phyloP scores from a whole-genome alignment of 1,140 invertebrate species.

The Bombyx mandarina region DNA sequence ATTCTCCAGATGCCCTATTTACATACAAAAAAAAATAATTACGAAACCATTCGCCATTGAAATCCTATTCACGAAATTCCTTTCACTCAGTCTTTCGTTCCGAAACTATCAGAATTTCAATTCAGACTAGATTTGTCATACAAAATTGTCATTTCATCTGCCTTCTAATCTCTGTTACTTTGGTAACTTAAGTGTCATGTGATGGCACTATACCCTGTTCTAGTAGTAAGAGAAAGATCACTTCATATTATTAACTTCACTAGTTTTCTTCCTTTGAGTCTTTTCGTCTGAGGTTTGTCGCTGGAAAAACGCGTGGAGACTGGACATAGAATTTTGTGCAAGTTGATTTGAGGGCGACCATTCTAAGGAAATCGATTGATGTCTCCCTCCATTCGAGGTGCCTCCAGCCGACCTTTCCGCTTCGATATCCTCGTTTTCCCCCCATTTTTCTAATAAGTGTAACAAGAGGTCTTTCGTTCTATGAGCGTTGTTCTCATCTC shows the following conservation, averaged over 20 bases:
- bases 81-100: constrained; percentile 16
- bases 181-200: constrained; percentile 53
- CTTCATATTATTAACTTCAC: constrained; percentile 33
- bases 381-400: constrained; percentile 59
- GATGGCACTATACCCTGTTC: constrained; percentile 54
- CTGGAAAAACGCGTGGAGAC: constrained; percentile 78
- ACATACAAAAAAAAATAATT: constrained; percentile 34
- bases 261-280: constrained; percentile 59
- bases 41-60: constrained; percentile 30
- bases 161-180: constrained; percentile 52
- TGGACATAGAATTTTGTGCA: constrained; percentile 74
- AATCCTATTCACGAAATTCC: constrained; percentile 6
- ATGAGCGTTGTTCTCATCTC: constrained; percentile 71
- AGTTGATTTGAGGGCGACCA: constrained; percentile 71
- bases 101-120: constrained; percentile 12
- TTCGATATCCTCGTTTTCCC: constrained; percentile 69
- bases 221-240: constrained; percentile 24
- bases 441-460: constrained; percentile 81
- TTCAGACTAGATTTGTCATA: constrained; percentile 45
- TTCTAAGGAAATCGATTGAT: constrained; percentile 73
- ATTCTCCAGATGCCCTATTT: constrained; percentile 27
- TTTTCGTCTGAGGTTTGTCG: constrained; percentile 73
- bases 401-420: constrained; percentile 55
- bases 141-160: constrained; percentile 36
- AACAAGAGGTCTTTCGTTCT: constrained; percentile 81